Evolutionary conservation across 30 jellyfish, hydroid and myxozoan species (phyloP).

Genomic region (Cassiopea xamachana): DNA sequence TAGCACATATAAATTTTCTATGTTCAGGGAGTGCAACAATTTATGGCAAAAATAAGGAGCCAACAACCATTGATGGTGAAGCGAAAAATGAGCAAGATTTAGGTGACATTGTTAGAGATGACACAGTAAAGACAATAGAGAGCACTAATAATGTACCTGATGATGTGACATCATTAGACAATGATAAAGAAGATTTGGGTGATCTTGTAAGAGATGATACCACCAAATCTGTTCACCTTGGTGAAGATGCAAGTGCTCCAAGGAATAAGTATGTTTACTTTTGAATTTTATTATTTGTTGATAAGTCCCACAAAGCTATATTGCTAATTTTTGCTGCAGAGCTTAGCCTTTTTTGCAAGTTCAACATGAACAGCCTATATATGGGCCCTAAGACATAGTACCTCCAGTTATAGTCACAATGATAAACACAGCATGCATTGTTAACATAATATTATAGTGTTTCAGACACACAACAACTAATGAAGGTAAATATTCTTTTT

Average conservation of each 20-base stretch:
- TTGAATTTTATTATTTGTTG: no score
- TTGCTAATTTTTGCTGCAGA: neutral
- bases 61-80: neutral
- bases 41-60: conserved; percentile 6
- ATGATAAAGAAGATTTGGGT: conserved; percentile 37
- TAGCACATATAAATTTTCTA: neutral
- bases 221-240: conserved; percentile 22
- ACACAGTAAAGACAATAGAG: conserved; percentile 29
- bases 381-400: no score
- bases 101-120: conserved; percentile 42
- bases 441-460: no score
- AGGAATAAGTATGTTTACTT: neutral
- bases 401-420: no score
- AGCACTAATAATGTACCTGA: conserved; percentile 10
- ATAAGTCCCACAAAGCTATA: neutral
- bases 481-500: no score
- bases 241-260: conserved; percentile 1
- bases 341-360: no score
- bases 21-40: conserved; percentile 24
- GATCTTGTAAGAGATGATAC: conserved; percentile 60
- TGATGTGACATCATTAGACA: neutral
- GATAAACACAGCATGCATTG: no score
- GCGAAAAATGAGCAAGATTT: conserved; percentile 1
- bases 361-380: no score
- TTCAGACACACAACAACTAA: no score